phyloP scores from a whole-genome alignment of 2,888 invertebrate genomes.

The Xylota sylvarum region DNA sequence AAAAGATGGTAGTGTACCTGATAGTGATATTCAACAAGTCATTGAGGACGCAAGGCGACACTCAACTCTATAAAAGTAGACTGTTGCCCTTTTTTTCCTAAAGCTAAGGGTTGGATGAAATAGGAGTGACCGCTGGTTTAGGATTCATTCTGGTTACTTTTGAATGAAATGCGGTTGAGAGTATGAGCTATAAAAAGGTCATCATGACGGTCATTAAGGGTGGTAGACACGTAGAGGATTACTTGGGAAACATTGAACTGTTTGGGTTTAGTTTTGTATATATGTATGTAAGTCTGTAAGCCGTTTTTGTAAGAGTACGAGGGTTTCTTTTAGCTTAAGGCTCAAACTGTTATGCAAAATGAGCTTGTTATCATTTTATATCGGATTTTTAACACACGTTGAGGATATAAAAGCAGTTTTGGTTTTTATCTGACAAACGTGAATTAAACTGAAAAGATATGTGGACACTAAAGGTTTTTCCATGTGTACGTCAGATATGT shows the following conservation, averaged over 20 bases:
- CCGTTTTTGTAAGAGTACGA: background rate
- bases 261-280: background rate
- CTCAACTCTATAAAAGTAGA: background rate
- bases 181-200: background rate
- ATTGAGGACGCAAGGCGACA: background rate
- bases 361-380: background rate
- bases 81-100: background rate
- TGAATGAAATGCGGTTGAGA: background rate
- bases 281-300: too few relatives aligned
- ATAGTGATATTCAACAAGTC: slow-evolving; percentile 25
- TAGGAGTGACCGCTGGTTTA: background rate
- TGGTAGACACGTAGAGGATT: background rate
- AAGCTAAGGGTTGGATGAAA: background rate
- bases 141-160: background rate
- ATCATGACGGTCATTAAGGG: background rate
- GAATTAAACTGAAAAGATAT: too few relatives aligned
- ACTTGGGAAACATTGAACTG: background rate
- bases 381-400: background rate
- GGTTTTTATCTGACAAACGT: background rate
- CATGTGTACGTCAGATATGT: too few relatives aligned
- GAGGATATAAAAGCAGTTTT: background rate
- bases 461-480: too few relatives aligned
- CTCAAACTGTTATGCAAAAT: background rate
- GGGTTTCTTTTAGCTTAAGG: background rate
- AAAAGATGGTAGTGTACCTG: slow-evolving; percentile 21